Evolutionary conservation across 2,888 invertebrate genomes (phyloP), one percentile per base, ranked within the genome.

Genomic region (Orthonychiurus folsomi): DNA sequence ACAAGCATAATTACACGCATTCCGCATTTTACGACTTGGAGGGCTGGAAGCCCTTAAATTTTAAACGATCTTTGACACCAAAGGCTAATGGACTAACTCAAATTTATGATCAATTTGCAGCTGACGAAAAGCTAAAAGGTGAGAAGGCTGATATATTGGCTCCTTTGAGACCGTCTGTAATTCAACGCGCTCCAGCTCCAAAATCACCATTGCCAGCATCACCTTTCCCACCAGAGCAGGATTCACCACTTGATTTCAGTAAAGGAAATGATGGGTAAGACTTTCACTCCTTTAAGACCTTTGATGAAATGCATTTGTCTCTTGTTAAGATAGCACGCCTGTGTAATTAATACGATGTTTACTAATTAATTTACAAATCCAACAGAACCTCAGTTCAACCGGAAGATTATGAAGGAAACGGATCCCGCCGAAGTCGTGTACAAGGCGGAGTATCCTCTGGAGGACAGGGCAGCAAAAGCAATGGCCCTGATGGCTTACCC

Each of bases 141-240:
- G 37, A 37, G 37, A 72, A 70, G 59, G 64, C 67, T n/a, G 71
- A 73, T 58, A 61, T 68, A 27, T 60, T 68, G 48, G 66, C 69
- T 25, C 70, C 70, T 25, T 66, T 76, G 80, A 68, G 75, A 77
- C 86, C 86, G 56, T 89, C 89, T 64, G 89, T 90, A 3, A 90
- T 90, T 74, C 89, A 89, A 75, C 83, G 89, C 77, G 88, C 89
- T 60, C 89, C 89, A 5, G 73, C 73, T 53, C 73, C 73, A 24
- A 70, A 73, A 50, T 72, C 72, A 37, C 70, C 71, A 23, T 59
- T 63, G 21, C 72, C 73, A 48, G 69, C 76, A 0, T 75, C 75
- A 50, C 76, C 75, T 1, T 77, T 76, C 63, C 79, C 78, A 68
- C 79, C 79, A 1, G 78, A 78, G 70, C 78, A 78, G 65, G 73